Evolutionary conservation across 2,113 vertebrate genomes (phyloP), one percentile per base, ranked within the genome.

Genomic region (Psammodynastes pulverulentus): DNA sequence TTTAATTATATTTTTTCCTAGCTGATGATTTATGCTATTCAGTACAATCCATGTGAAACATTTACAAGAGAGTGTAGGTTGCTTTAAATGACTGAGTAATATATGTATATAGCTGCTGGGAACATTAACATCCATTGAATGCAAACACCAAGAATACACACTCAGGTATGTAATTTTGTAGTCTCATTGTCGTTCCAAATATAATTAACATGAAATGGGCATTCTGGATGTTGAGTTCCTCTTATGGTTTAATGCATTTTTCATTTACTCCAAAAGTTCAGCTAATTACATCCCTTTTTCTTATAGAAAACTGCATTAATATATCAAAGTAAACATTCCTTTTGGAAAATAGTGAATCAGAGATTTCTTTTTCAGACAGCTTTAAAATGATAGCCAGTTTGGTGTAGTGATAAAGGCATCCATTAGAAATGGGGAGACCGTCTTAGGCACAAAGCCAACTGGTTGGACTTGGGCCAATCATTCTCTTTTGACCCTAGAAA

Each of bases 81-180:
- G 94, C 96, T 95, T 94, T 95, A 93, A 93, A 92, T 86, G 72
- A 95, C 95, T 95, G 96, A 96, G 91, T 94, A 95, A 97, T 93
- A 72, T 39, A 89, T 94, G 89, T 94, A 90, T 94, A 94, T 91
- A 94, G 89, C 51, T 97, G 79, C 92, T 92, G 96, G 95, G 95
- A 95, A 89, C 93, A 96, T 94, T 93, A 94, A 95, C 94, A 92
- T 89, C 95, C 97, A 95, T 89, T 95, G 79, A 92, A 96, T 95
- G 89, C 86, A 93, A 72, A 94, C 84, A 96, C 21, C 94, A 90
- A 94, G 91, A 95, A 94, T 93, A 87, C 93, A 96, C 94, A 97
- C 97, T 94, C 48, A 89, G 91, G 91, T 94, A 96, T 97, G 94
- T 95, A 94, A 96, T 94, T 92, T 94, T 94, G 88, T 94, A 92